Base-by-base conservation (phyloP, 2,113 vertebrate genomes). In the Talpa occidentalis region DNA sequence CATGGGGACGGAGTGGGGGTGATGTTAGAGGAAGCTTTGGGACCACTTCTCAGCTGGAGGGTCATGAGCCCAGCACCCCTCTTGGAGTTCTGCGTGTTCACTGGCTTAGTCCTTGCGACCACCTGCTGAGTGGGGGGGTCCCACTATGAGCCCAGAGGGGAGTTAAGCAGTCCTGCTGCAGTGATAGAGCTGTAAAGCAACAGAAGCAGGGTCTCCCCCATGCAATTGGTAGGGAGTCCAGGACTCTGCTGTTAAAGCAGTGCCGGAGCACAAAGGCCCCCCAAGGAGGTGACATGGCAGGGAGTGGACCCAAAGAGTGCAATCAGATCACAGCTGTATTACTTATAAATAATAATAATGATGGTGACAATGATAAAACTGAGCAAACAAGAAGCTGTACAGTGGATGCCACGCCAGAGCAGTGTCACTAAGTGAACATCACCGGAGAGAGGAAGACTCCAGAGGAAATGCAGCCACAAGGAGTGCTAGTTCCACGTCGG, bases 391-490 rank as follows among this genome's bases (percentile, higher is more conserved):
- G 0, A 52, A 54, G 28, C 69, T 96, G 92, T 80, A 66, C 54
- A 79, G 79, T 8, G 66, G 85, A 79, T 59, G 86, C 92, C 81
- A 77, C 83, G 62, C 47, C 94, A 88, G 77, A 95, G 92, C 59
- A 24, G 4, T 32, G 11, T 94, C 82, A 35, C 85, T 47, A 85
- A 84, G 8, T 12, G 56, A 77, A 37, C 44, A 95, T 77, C 92
- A 54, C 5, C 60, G 10, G 42, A 16, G 6, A 91, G 11, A 95
- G 7, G 7, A 40, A 82, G 59, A 47, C 44, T 52, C 37, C 21
- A 86, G 73, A 26, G 79, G 54, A 93, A 97, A 93, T 2, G 17
- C 91, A 90, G 62, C 78, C 92, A 90, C 76, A 86, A 90, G 70
- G 22, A 37, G 78, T 83, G 40, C 56, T 72, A 74, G 49, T 70